Conservation (phyloP, 2,797 vertebrate genomes). For the Parotocinclus haroldoi region DNA sequence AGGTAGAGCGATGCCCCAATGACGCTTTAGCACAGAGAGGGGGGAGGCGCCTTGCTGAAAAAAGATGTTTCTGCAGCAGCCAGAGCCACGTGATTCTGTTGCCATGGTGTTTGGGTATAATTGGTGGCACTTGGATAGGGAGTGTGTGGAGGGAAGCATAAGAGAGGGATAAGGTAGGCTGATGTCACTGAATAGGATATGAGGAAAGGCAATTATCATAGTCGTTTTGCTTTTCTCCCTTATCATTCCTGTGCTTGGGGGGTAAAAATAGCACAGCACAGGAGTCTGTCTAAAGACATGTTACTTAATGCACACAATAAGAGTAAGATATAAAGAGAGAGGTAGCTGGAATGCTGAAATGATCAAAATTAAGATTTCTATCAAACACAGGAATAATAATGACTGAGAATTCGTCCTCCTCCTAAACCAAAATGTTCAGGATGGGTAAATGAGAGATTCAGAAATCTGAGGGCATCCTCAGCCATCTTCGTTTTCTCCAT, state of each 20-base stretch:
- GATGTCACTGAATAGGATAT: conserved; percentile 49
- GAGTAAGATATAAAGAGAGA: background rate
- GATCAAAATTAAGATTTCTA: too few relatives aligned
- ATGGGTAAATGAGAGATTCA: background rate
- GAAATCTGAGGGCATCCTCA: conserved; percentile 35
- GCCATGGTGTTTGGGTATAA: conserved; percentile 72
- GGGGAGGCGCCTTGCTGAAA: conserved; percentile 61
- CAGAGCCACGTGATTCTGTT: conserved; percentile 67
- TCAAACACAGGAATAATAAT: too few relatives aligned
- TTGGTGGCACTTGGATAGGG: conserved; percentile 57
- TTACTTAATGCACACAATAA: background rate
- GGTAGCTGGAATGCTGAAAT: too few relatives aligned
- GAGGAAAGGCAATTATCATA: conserved; percentile 48
- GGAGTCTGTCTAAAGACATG: conserved; percentile 12
- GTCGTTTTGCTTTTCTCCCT: background rate
- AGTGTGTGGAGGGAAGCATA: conserved; percentile 17
- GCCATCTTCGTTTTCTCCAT: conserved; percentile 13
- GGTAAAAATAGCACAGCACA: conserved; percentile 51
- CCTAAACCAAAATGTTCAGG: conserved; percentile 3
- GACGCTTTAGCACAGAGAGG: conserved; percentile 61
- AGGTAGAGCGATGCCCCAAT: conserved; percentile 56
- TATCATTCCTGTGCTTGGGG: background rate
- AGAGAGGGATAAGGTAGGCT: conserved; percentile 15
- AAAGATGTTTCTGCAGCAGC: conserved; percentile 42
- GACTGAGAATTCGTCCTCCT: too few relatives aligned